A percentile compares a stretch with the other conserved stretches of the same genome.
Evolutionary conservation across 2,113 vertebrate species (phyloP).

Genomic region (Otis tarda): DNA sequence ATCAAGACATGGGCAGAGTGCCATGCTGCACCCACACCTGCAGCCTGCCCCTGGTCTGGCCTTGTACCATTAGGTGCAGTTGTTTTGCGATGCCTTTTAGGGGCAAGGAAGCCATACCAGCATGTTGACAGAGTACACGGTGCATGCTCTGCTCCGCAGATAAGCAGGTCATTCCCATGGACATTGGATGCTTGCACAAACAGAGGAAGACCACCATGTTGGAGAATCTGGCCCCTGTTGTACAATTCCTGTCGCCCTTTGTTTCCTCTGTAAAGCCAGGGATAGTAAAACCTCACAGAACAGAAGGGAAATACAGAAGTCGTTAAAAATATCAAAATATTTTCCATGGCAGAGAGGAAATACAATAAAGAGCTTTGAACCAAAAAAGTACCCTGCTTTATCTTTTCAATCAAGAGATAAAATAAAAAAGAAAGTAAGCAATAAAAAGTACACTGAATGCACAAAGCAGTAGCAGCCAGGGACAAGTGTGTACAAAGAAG

Average conservation of each 20-base stretch:
- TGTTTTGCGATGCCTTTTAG: background rate
- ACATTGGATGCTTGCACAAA: background rate
- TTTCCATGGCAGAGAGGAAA: background rate
- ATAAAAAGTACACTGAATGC: background rate
- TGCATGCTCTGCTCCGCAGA: background rate
- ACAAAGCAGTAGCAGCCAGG: background rate
- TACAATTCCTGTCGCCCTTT: background rate
- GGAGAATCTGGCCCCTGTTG: background rate
- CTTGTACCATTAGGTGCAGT: background rate
- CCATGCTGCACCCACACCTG: background rate
- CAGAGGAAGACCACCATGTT: background rate
- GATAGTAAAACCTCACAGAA: background rate
- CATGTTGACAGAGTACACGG: accelerated
- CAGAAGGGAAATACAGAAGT: background rate
- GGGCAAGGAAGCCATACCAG: no score
- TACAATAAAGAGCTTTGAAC: background rate
- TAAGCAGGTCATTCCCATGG: accelerated
- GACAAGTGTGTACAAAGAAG: background rate
- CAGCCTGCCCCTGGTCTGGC: background rate
- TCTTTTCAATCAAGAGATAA: background rate
- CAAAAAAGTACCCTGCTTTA: background rate
- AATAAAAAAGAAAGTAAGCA: background rate
- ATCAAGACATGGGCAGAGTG: background rate
- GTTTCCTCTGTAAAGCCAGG: background rate
- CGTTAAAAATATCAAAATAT: background rate